Percentiles rank a stretch among this genome's conserved stretches.
Conservation (phyloP, 64 coral and sea anemone species). For the Stichodactyla mertensii region DNA sequence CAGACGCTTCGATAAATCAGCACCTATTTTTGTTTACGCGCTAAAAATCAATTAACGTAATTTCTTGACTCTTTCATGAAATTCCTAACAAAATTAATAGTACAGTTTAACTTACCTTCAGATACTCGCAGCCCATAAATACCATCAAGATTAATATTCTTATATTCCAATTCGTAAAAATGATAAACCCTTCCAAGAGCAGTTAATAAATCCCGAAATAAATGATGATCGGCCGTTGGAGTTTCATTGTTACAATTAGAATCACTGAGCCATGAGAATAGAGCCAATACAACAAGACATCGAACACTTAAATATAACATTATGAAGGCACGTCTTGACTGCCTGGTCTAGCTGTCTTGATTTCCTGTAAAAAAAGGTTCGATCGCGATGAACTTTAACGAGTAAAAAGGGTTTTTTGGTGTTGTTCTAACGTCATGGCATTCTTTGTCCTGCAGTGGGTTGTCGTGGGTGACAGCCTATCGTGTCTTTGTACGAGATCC, state of each 20-base stretch:
- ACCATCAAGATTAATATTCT: slow-evolving; percentile 75
- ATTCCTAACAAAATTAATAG: too few species aligned
- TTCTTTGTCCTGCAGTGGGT: neutral
- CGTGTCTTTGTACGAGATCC: neutral
- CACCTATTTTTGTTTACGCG: too few species aligned
- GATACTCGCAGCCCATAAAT: slow-evolving; percentile 77
- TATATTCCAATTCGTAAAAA: slow-evolving; percentile 53
- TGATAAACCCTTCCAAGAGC: slow-evolving; percentile 52
- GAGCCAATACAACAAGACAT: neutral
- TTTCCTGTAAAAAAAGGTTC: neutral
- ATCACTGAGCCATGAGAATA: neutral
- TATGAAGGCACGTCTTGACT: neutral
- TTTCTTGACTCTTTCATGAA: too few species aligned
- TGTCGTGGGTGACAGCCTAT: neutral
- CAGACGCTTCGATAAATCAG: too few species aligned
- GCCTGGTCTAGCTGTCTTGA: neutral
- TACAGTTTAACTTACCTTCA: slow-evolving; percentile 45
- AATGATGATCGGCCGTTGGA: neutral
- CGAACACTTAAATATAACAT: neutral
- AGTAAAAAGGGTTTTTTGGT: neutral
- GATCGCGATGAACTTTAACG: neutral
- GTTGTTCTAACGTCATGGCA: neutral
- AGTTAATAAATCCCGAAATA: neutral
- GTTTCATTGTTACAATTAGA: neutral
- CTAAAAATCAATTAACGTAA: too few species aligned